phyloP scores from a whole-genome alignment of 2,797 vertebrate species.

The Eleutherodactylus coqui region DNA sequence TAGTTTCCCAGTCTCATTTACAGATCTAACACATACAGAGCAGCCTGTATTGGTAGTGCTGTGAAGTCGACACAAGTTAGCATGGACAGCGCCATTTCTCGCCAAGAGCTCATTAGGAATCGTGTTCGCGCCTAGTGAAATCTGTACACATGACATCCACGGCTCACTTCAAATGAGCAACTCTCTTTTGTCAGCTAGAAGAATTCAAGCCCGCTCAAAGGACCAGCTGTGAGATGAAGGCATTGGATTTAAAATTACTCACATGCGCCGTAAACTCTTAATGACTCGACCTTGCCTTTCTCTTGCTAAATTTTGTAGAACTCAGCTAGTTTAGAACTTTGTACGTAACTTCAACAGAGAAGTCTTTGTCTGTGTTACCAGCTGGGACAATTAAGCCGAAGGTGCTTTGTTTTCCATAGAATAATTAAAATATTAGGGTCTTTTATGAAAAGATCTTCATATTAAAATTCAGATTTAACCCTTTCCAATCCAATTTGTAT shows the following conservation, averaged over 20 bases:
- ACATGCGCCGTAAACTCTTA: constrained; percentile 71
- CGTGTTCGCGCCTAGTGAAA: constrained; percentile 68
- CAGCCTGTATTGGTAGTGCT: constrained; percentile 64
- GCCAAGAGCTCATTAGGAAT: constrained; percentile 72
- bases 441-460: not conserved
- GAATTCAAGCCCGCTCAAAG: constrained; percentile 68
- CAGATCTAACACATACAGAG: constrained; percentile 71
- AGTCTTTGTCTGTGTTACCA: constrained; percentile 75
- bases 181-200: constrained; percentile 71
- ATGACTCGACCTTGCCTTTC: constrained; percentile 73
- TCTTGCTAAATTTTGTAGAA: constrained; percentile 69
- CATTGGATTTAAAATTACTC: constrained; percentile 73
- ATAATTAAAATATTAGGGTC: constrained; percentile 72
- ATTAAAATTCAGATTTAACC: not conserved
- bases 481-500: too few relatives aligned
- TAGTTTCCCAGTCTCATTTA: constrained; percentile 70
- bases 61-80: constrained; percentile 72
- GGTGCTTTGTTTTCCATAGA: constrained; percentile 65
- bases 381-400: constrained; percentile 73
- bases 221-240: constrained; percentile 71
- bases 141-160: constrained; percentile 69
- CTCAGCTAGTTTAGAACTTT: constrained; percentile 70
- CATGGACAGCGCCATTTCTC: constrained; percentile 65
- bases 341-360: constrained; percentile 73
- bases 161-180: constrained; percentile 68